Conservation (phyloP, 2,888 invertebrate genomes). For the Phengaris alcon region DNA sequence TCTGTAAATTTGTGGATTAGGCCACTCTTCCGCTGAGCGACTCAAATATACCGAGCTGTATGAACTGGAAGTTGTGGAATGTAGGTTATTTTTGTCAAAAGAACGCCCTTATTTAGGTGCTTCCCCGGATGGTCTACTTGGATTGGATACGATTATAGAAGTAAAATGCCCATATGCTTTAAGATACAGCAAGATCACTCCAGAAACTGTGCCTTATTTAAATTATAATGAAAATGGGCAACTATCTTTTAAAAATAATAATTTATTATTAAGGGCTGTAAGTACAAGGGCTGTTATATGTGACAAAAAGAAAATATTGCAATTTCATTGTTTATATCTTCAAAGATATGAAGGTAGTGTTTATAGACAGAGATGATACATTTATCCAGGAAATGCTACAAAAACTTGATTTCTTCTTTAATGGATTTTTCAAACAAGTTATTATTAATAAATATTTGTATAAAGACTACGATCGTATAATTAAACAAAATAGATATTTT, state of each 20-base stretch:
- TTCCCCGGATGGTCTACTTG: slow-evolving; percentile 21
- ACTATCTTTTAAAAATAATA: slow-evolving; percentile 14
- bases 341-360: slow-evolving; percentile 36
- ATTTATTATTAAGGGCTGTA: slow-evolving; percentile 31
- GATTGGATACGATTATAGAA: slow-evolving; percentile 19
- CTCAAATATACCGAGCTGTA: neutral
- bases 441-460: slow-evolving; percentile 9
- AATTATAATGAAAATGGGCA: neutral
- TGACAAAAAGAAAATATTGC: slow-evolving; percentile 34
- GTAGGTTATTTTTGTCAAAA: neutral
- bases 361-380: slow-evolving; percentile 33
- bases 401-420: slow-evolving; percentile 30
- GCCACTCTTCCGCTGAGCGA: no score
- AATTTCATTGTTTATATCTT: slow-evolving; percentile 39
- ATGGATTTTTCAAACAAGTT: slow-evolving; percentile 24
- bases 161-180: slow-evolving; percentile 26
- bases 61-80: neutral
- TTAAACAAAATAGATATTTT: slow-evolving; percentile 1
- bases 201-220: slow-evolving; percentile 21
- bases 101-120: slow-evolving; percentile 22
- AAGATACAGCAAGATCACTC: slow-evolving; percentile 7
- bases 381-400: slow-evolving; percentile 9
- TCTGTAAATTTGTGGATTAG: no score
- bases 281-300: slow-evolving; percentile 29
- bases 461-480: neutral